These are phyloP conservation scores for Palythoa grandiflora DNA, from an alignment of 92 coral and sea anemone genomes.

Conservation along the genomic window DNA sequence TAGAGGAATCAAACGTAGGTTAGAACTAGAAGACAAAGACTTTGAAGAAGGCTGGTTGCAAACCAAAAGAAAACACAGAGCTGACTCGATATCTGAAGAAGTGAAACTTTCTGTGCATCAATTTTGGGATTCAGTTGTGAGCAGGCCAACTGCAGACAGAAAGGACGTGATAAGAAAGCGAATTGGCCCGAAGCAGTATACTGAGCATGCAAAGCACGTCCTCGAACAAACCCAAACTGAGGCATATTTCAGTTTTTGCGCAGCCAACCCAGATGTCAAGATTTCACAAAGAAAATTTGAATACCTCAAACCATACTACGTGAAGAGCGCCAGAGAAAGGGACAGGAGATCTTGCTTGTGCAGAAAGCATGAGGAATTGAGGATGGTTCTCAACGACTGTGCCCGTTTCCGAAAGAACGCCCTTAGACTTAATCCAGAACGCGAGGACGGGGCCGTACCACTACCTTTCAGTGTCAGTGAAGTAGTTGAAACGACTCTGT, in stretches of 20 bases:
- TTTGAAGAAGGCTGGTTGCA: slow-evolving; percentile 23
- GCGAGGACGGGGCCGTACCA: background rate
- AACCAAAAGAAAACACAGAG: slow-evolving; percentile 34
- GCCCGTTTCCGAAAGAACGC: background rate
- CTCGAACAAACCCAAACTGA: no score
- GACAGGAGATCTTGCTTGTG: slow-evolving; percentile 17
- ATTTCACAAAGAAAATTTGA: background rate
- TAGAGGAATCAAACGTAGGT: background rate
- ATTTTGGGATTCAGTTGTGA: slow-evolving; percentile 49
- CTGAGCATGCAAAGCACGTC: no score
- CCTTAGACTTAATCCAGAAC: background rate
- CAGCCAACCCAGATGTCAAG: background rate
- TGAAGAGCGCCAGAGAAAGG: slow-evolving; percentile 21
- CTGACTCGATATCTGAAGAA: slow-evolving; percentile 38
- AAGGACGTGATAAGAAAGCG: background rate
- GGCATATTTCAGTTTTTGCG: no score
- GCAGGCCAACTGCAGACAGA: slow-evolving; percentile 51
- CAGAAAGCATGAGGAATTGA: slow-evolving; percentile 16
- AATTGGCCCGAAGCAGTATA: no score
- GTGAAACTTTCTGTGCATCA: slow-evolving; percentile 45
- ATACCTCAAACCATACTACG: slow-evolving; percentile 2
- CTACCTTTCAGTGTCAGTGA: background rate
- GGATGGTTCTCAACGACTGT: background rate
- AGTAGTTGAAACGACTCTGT: slow-evolving; percentile 11
- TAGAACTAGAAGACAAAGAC: background rate